Evolutionary conservation across 2,797 vertebrate genomes (phyloP), one percentile per base, ranked within the genome.

Genomic region (Eleutherodactylus coqui): DNA sequence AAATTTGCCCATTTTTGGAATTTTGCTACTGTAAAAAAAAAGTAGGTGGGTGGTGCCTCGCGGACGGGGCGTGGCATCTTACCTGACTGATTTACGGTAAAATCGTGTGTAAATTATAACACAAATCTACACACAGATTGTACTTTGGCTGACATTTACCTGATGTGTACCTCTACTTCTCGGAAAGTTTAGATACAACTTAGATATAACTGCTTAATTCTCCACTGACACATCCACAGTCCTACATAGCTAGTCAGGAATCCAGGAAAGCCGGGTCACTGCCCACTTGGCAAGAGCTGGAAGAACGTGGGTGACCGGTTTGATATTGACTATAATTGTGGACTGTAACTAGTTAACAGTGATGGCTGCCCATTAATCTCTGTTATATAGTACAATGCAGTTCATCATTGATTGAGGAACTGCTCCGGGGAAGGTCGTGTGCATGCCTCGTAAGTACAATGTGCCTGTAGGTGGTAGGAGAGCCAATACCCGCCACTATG

Each of bases 401-500:
- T 45, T 24, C 17, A 67, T 9, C n/a, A 85, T 85, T 79, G 84
- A 85, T 70, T 45, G 45, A 32, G 9, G 49, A 24, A 5, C 32
- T 83, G 78, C 78, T 84, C 36, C 83, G 79, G 82, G 89, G 60
- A 88, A 90, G 88, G 67, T 79, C 69, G 38, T 5, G n/a, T 75
- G 34, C 29, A 17, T 79, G 86, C 2, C 55, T 80, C 49, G 86
- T 32, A 69, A 19, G 16, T 78, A 79, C 8, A 77, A 85, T 34
- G 21, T 45, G 69, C 38, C 69, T n/a, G 11, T 4, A 2, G 69
- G 69, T 11, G 67, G 34, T 83, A 83, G 36, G 77, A 55, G 78
- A 85, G 77, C 77, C 1, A 32, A 2, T 83, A 45, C 69, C 49
- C 11, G 82, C 51, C 29, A 5, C 78, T 79, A 89, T 86, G 85